Evolutionary conservation across 2,888 invertebrate species (phyloP), one percentile per base, ranked within the genome.

Genomic region (Cephalotes varians): DNA sequence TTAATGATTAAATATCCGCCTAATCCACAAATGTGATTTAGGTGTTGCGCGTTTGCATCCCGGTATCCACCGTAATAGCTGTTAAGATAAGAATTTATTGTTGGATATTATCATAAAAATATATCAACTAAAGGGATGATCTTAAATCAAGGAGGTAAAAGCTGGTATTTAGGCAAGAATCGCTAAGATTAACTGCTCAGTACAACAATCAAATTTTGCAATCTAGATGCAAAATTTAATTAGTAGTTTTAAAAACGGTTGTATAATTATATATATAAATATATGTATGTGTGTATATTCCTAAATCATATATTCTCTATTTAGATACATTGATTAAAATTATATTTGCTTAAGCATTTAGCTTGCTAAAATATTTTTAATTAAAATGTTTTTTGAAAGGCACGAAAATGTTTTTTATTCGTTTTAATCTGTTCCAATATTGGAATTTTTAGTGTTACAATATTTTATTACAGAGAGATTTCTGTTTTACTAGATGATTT

Each of bases 51-150:
- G 15, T 65, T 34, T 67, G 47, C 73, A 21, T 74, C 12, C 31
- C 25, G 51, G 9, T 10, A 64, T 67, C 54, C 44, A 31, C 37
- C 51, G n/a, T 85, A 81, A 85, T 84, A 77, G 69, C 56, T 81
- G 51, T 81, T 73, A 82, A 56, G 15, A 28, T 25, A 47, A 67
- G 18, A 85, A 88, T 88, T 88, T 88, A 88, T 85, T 9, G 65
- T 6, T 12, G 62, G 51, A 72, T 62, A 81, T 88, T 87, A 87
- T 79, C 56, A 76, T 58, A 60, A 64, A 62, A 62, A 60, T 74
- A 60, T 65, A 44, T 44, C 62, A 64, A 21, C 25, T 31, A 15
- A n/a, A 47, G 56, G 44, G 51, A 72, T 37, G n/a, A 81, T 56
- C 40, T 28, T 85, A 86, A 84, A 85, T 88, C 85, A 85, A 60